Conservation (phyloP, 2,797 vertebrate genomes). For the Falco biarmicus region DNA sequence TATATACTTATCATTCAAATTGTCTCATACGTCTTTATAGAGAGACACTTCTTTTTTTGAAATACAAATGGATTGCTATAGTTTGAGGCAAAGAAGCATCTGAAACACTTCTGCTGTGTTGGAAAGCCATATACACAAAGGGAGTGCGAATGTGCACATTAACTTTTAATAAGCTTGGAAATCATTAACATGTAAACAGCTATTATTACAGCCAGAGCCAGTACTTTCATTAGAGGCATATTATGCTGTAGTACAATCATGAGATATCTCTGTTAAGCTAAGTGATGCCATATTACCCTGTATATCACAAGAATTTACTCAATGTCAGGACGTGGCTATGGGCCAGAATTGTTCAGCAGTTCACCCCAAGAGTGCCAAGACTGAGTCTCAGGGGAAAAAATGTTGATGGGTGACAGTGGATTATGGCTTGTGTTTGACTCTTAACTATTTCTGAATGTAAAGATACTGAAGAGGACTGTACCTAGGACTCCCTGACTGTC, state of each 20-base stretch:
- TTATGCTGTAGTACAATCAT: background rate
- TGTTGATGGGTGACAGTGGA: background rate
- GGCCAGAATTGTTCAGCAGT: conserved; percentile 44
- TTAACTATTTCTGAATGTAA: background rate
- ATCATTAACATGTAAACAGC: conserved; percentile 20
- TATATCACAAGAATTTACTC: background rate
- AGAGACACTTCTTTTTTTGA: background rate
- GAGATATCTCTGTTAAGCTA: background rate
- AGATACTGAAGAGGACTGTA: background rate
- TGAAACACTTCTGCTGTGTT: background rate
- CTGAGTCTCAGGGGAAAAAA: background rate
- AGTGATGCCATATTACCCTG: background rate
- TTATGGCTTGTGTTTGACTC: background rate
- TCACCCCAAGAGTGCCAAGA: conserved; percentile 11
- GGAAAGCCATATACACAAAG: background rate
- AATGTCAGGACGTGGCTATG: background rate
- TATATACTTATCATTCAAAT: accelerated
- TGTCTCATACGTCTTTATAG: background rate
- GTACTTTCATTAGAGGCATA: background rate
- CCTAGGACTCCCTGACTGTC: background rate
- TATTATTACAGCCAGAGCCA: background rate
- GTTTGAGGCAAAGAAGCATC: background rate
- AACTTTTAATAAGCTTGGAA: conserved; percentile 51
- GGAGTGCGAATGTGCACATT: background rate
- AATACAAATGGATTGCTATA: background rate